Evolutionary conservation across 2,797 vertebrate genomes (phyloP), one percentile per base, ranked within the genome.

Genomic region (Chaenodraco wilsoni): DNA sequence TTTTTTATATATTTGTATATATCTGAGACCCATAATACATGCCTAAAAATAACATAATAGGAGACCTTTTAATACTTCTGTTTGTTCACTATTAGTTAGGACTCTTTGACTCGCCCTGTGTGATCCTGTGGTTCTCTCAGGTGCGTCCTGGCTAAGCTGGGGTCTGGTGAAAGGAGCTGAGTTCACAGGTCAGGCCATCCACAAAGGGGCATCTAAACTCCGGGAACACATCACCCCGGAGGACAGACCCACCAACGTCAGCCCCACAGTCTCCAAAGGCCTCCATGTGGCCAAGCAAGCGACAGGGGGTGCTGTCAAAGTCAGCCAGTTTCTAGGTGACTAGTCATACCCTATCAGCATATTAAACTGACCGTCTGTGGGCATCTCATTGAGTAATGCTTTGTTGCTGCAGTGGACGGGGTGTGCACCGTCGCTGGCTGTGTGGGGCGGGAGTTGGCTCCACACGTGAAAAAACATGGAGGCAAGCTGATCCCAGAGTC

Each of bases 91-190:
- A 5, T 67, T 37, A 9, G 9, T 49, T 16, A 45, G 45, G 21
- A 59, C 27, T 27, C 27, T 27, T 27, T 40, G 63, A 41, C 54
- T 33, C 44, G 15, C 12, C 12, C 9, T 16, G 14, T 74, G 46
- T 49, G 40, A 63, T 68, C 60, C 46, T 56, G 9, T 27, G 37
- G 33, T 56, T 21, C 37, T 63, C 63, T 48, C 89, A 99, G 98
- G 98, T 84, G 98, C 98, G 3, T 97, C 97, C 50, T 99, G 98
- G 98, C 90, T 99, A 69, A 99, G 97, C 88, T 98, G 97, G 97
- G 97, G 98, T 49, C 92, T 99, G 67, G 94, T 96, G 60, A 99
- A 99, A 93, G 98, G 98, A 65, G 98, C 98, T 0, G 97, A 99
- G 83, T 96, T 94, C 84, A 99, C 98, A 0, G 97, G 97, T 46